Evolutionary conservation across 2,113 vertebrate species (phyloP), one percentile per base, ranked within the genome.

Genomic region (Zosterops lateralis): DNA sequence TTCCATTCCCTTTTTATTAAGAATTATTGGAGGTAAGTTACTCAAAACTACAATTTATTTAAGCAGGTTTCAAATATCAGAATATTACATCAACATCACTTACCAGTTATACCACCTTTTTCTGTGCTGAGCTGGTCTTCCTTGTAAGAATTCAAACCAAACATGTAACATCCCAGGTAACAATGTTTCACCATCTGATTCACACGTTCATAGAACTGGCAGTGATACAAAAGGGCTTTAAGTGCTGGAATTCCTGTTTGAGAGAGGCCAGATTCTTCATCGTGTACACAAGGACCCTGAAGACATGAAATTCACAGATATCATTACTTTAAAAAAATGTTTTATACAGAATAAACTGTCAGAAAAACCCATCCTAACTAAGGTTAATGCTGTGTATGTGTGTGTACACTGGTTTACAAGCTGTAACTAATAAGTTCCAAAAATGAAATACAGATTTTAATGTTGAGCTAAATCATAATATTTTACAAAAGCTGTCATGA

Each of bases 261-360:
- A 24, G 98, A 98, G 64, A 99, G 57, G 32, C 98, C 99, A 17
- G 99, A 98, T 51, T 98, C 98, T 94, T 99, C 99, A 85, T 99
- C 99, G 4, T 99, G 98, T 56, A 99, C 99, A 96, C 98, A 99
- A 2, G 98, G 99, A 38, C 98, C 98, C 99, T 99, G 84, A 18
- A 86, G 51, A 77, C n/a, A 77, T 17, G 32, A 88, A 73, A 60
- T 89, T 44, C 48, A 81, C 26, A 47, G 45, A 79, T 6, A 65
- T 32, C 0, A 64, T 40, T 87, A 61, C 3, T 42, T 79, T 31
- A 48, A 45, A 83, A 14, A 14, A 90, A 53, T 54, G 9, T 53
- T 79, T 48, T 28, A 36, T 6, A 29, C 4, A 68, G 45, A 87
- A 78, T 18, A 54, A 90, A 74, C 7, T 10, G 9, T 19, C 10